Percentiles rank a stretch among this genome's conserved stretches.
Evolutionary conservation across 1,140 invertebrate species (phyloP).

Genomic region (Halesus radiatus): DNA sequence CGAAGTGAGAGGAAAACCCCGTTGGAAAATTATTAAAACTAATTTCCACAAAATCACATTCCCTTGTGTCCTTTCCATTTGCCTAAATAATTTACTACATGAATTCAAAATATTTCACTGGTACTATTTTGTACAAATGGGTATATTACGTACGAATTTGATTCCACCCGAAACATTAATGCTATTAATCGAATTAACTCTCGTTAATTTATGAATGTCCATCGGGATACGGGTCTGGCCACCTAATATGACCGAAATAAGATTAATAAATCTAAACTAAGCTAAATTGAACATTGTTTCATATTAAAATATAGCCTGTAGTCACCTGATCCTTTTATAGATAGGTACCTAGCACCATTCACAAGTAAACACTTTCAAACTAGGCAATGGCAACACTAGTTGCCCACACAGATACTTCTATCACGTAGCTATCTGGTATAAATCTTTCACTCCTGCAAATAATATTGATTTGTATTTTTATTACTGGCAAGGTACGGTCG

Average conservation of each 20-base stretch:
- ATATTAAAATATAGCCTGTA: not conserved
- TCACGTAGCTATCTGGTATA: not conserved
- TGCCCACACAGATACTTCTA: not conserved
- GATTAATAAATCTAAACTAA: not conserved
- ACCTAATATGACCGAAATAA: not conserved
- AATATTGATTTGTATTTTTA: no score
- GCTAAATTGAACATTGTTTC: not conserved
- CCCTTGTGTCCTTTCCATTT: no score
- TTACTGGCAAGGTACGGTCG: no score
- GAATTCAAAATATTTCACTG: no score
- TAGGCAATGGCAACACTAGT: not conserved
- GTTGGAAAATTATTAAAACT: no score
- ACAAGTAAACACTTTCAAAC: not conserved
- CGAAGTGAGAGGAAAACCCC: no score
- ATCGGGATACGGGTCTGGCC: not conserved
- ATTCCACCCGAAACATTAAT: not conserved
- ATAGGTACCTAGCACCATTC: not conserved
- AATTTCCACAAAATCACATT: no score
- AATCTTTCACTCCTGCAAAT: not conserved
- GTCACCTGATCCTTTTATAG: not conserved
- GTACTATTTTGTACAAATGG: no score
- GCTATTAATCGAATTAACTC: not conserved
- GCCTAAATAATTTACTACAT: no score
- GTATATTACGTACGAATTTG: no score
- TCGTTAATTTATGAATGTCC: not conserved